Evolutionary conservation across 2,888 invertebrate genomes (phyloP).

Genomic region (Trachelus tabidus): DNA sequence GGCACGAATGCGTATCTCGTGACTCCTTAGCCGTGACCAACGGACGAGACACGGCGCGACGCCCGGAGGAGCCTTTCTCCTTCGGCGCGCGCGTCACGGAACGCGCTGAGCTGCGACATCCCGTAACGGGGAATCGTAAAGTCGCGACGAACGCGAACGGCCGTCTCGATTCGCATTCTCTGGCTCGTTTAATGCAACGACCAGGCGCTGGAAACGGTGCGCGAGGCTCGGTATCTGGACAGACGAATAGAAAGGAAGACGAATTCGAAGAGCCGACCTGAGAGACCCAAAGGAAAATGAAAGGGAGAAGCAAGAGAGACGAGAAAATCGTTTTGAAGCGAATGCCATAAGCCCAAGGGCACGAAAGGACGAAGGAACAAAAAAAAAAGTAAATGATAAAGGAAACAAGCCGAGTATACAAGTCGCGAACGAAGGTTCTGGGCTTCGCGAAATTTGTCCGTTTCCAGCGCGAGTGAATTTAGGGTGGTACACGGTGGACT

Average conservation of each 20-base stretch:
- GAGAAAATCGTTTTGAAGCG: background rate
- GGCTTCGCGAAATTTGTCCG: constrained; percentile 46
- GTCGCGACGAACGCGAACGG: background rate
- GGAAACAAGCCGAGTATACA: background rate
- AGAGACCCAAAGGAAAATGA: too few species aligned
- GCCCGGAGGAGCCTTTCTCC: constrained; percentile 11
- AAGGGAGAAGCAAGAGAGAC: too few species aligned
- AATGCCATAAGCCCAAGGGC: background rate
- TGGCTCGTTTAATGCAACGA: background rate
- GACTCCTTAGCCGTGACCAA: background rate
- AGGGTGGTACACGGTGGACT: constrained; percentile 54
- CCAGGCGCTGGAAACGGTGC: too few species aligned
- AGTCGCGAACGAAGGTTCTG: constrained; percentile 3
- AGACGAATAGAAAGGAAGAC: background rate
- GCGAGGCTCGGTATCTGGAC: too few species aligned
- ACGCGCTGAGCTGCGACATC: background rate
- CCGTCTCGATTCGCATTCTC: background rate
- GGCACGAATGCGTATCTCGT: background rate
- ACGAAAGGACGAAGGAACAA: background rate
- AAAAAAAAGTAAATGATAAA: background rate
- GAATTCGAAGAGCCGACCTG: too few species aligned
- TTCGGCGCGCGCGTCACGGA: background rate
- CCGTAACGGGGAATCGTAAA: constrained; percentile 3
- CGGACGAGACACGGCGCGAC: background rate
- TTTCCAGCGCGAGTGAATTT: constrained; percentile 54